These are phyloP conservation scores for Notocelia uddmanniana DNA, from an alignment of 2,888 invertebrate genomes.

Conservation along the genomic window DNA sequence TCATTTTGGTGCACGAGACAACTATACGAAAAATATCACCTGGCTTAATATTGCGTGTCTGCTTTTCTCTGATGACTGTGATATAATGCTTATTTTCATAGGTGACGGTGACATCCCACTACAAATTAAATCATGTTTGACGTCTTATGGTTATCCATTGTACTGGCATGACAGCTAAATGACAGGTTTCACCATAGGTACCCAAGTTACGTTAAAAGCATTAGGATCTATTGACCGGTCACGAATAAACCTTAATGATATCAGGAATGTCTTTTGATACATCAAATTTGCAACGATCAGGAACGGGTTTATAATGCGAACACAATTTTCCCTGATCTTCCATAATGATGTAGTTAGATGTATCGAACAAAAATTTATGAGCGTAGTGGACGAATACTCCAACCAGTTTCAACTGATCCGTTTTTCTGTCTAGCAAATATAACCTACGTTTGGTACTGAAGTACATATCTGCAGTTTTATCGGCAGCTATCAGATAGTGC, in stretches of 20 bases:
- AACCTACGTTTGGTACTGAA: neutral
- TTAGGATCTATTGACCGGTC: no score
- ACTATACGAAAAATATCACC: no score
- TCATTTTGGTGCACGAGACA: no score
- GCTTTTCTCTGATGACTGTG: no score
- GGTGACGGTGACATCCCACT: no score
- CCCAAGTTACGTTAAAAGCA: no score
- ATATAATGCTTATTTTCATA: no score
- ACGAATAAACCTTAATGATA: neutral
- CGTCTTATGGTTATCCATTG: no score
- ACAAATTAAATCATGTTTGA: no score
- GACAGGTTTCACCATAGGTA: no score
- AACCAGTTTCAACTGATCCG: neutral
- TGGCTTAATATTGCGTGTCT: no score
- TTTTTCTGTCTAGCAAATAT: neutral
- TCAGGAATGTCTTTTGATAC: neutral
- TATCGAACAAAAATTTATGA: neutral
- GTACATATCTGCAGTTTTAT: neutral
- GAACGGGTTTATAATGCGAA: neutral
- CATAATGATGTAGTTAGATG: neutral
- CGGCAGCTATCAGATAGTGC: neutral
- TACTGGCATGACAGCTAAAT: no score
- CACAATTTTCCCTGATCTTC: neutral
- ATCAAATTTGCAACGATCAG: neutral
- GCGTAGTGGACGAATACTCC: neutral